Evolutionary conservation across 2,888 invertebrate genomes (phyloP), one percentile per base, ranked within the genome.

Genomic region (Drosophila subsilvestris): DNA sequence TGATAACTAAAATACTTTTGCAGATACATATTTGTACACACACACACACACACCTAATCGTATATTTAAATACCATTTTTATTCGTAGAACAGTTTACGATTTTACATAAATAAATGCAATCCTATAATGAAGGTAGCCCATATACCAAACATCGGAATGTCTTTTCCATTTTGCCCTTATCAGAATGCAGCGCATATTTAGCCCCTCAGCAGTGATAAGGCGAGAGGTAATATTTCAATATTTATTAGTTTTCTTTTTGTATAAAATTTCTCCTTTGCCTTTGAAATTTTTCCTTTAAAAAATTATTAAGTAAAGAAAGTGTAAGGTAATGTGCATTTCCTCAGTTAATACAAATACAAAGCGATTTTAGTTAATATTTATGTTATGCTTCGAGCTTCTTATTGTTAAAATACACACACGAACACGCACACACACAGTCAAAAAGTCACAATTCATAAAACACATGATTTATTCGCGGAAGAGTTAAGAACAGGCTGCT

Each of bases 321-420:
- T 20, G 48, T n/a, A 47, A 42, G 44, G 48, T 29, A 76, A 73
- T 81, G 88, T 83, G 86, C 86, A 85, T 85, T 82, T 87, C 45
- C 66, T 85, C 75, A 71, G 80, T 85, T 83, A 83, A 87, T 83
- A 83, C 86, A 87, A 72, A 82, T 70, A 61, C 45, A 62, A 62
- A 71, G 68, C 48, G 55, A 66, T 71, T 80, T 83, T 65, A 71
- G 51, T 86, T 81, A 79, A 72, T 77, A 72, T 76, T 72, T 63
- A 74, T 72, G 82, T 72, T 63, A 74, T 72, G 82, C 85, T 83
- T 83, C 87, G 88, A 87, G 85, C 82, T 80, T 66, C 84, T 84
- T 86, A 81, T 67, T 72, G 80, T 80, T 86, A 84, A 74, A 81
- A 80, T 83, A 84, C 78, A 86, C 84, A 80, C 65, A 63, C 80